Percentiles rank a stretch among this genome's conserved stretches.
phyloP scores from a whole-genome alignment of 2,888 invertebrate genomes.

The Suillia variegata region DNA sequence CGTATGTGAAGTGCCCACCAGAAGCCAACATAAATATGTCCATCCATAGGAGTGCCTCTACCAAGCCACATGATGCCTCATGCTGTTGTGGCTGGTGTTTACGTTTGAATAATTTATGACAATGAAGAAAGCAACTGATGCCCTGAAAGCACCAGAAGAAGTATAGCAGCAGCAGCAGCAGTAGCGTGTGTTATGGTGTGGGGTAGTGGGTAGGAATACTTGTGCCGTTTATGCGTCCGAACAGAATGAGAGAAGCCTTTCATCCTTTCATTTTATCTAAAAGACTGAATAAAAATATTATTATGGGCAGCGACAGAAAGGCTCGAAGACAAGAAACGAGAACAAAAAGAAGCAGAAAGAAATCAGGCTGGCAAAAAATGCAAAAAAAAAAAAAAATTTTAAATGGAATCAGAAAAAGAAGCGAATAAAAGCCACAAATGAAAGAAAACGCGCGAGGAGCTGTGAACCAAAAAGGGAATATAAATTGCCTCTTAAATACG shows the following conservation, averaged over 20 bases:
- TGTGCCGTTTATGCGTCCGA: background rate
- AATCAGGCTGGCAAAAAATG: too few relatives aligned
- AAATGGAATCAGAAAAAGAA: too few relatives aligned
- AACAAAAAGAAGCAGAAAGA: background rate
- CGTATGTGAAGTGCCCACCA: background rate
- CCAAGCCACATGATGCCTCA: too few relatives aligned
- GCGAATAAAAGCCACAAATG: background rate
- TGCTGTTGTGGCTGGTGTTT: conserved; percentile 54
- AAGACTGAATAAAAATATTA: background rate
- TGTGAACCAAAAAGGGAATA: conserved; percentile 51
- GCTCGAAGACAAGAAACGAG: background rate
- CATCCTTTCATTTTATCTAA: background rate
- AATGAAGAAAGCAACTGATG: conserved; percentile 35
- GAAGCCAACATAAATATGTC: conserved; percentile 12
- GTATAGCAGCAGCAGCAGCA: too few relatives aligned
- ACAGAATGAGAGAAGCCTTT: too few relatives aligned
- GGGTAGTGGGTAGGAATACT: background rate
- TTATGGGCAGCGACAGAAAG: background rate
- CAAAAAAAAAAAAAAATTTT: too few relatives aligned
- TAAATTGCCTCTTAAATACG: conserved; percentile 60
- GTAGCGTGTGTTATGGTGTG: too few relatives aligned
- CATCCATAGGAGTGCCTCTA: conserved; percentile 12
- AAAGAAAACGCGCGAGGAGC: background rate
- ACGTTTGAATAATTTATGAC: conserved; percentile 58
- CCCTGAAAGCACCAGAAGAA: conserved; percentile 23